Base-by-base conservation (phyloP, 2,113 vertebrate species). In the Anseranas semipalmata region DNA sequence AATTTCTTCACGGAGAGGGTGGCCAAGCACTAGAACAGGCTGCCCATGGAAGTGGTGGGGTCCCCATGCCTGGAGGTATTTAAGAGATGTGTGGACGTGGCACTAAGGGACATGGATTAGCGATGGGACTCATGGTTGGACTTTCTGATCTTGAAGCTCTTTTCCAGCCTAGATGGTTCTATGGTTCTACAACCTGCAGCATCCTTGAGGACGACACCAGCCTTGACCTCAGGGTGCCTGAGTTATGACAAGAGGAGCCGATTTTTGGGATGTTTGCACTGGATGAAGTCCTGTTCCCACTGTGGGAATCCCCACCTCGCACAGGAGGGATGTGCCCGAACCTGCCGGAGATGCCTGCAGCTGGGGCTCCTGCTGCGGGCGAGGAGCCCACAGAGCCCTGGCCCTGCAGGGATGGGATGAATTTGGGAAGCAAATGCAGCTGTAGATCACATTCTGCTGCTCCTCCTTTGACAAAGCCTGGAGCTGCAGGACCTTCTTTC, bases 241-340 rank as follows among this genome's bases (percentile, higher is more conserved):
- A 45, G 72, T 4, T 2, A 9, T 67, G 75, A 74, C 59, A 9
- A 28, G 28, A 35, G 55, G 53, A 60, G 59, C 30, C 24, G 6
- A 27, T 13, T 10, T 14, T 33, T 46, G n/a, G 84, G 33, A 19
- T 68, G 39, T 46, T 78, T 63, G 60, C 37, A 0, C 41, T 9
- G 43, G 28, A 46, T 2, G 55, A 63, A 93, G 50, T 75, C 37
- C 59, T 6, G 0, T 60, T 74, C 48, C 52, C 8, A 3, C 76
- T 10, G 85, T 82, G 88, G 95, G 95, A 96, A 96, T 95, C 88
- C 86, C 90, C 77, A 2, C 72, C 79, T 37, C 2, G 6, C 35
- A 6, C 0, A 45, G 60, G 37, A 60, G 24, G 91, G 82, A 46
- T 60, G 39, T 33, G 91, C 72, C 87, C 1, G 15, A 33, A 83